Evolutionary conservation across 30 jellyfish, hydroid and myxozoan species (phyloP).

Genomic region (Turritopsis dohrnii): DNA sequence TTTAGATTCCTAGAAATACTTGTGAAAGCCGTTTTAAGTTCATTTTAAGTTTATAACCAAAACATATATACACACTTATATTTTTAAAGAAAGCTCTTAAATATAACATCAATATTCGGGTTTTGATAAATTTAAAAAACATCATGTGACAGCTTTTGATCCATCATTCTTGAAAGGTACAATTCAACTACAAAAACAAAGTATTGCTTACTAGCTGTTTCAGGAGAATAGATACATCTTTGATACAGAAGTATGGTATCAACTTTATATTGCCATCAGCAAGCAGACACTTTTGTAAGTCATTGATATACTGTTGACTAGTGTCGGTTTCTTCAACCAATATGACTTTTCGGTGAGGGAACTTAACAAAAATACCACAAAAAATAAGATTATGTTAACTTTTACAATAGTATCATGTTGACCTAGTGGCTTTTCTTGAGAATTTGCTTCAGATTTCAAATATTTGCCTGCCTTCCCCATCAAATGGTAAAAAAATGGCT

Average conservation of each 20-base stretch:
- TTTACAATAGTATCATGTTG: background rate
- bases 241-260: slow-evolving; percentile 41
- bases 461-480: too few relatives aligned
- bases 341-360: slow-evolving; percentile 17
- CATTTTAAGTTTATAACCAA: too few relatives aligned
- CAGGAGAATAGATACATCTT: slow-evolving; percentile 39
- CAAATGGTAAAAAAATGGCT: background rate
- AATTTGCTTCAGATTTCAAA: too few relatives aligned
- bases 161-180: too few relatives aligned
- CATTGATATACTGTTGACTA: slow-evolving; percentile 61
- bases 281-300: slow-evolving; percentile 37
- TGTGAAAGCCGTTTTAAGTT: too few relatives aligned
- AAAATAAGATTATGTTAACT: background rate
- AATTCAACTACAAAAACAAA: background rate
- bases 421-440: background rate
- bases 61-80: too few relatives aligned
- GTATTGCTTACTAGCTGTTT: slow-evolving; percentile 41
- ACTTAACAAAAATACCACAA: background rate
- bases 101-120: too few relatives aligned
- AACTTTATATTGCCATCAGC: slow-evolving; percentile 17
- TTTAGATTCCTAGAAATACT: too few relatives aligned
- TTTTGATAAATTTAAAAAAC: too few relatives aligned
- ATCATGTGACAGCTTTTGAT: too few relatives aligned
- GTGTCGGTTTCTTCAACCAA: slow-evolving; percentile 47
- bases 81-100: too few relatives aligned